Conservation (phyloP, 2,797 vertebrate genomes). For the Lacerta bilineata region DNA sequence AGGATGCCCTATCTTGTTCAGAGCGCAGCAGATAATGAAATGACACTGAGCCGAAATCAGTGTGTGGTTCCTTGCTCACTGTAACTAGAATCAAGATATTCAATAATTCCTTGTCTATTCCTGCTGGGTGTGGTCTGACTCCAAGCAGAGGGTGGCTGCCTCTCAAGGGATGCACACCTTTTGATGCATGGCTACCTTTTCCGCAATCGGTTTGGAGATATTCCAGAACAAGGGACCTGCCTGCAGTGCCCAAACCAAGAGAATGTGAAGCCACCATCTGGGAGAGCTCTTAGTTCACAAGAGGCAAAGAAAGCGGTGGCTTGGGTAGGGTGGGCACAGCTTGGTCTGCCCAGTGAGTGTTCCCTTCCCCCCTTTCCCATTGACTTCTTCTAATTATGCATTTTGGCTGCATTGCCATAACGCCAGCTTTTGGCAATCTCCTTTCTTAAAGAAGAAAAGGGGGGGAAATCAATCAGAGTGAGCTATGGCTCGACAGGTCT, state of each 20-base stretch:
- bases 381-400: constrained; percentile 43
- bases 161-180: background rate
- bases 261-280: background rate
- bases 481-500: constrained; percentile 84
- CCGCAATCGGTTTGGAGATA: background rate
- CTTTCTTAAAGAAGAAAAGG: constrained; percentile 60
- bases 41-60: background rate
- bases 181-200: background rate
- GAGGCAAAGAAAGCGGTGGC: constrained; percentile 29
- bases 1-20: background rate
- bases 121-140: background rate
- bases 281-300: background rate
- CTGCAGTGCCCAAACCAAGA: background rate
- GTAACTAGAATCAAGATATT: background rate
- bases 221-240: background rate
- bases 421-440: constrained; percentile 63
- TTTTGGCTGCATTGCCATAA: constrained; percentile 63
- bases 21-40: background rate
- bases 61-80: background rate
- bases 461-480: constrained; percentile 85
- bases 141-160: background rate
- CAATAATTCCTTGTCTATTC: background rate
- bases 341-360: constrained; percentile 29
- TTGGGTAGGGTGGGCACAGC: constrained; percentile 10
- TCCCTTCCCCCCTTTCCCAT: background rate